Conservation (phyloP, 2,797 vertebrate species). For the Phoeniculus purpureus region DNA sequence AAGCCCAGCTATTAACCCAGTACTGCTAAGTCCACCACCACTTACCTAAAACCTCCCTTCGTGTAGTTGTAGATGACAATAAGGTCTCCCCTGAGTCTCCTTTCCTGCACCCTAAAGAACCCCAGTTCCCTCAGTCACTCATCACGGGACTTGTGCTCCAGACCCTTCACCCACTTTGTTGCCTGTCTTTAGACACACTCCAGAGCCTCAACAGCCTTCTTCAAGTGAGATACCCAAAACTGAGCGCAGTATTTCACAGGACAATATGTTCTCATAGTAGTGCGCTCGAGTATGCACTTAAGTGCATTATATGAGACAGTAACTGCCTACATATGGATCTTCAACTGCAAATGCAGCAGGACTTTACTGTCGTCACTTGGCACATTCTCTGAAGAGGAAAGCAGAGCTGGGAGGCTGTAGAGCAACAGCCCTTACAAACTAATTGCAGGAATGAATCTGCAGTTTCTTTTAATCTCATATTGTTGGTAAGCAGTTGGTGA, state of each 20-base stretch:
- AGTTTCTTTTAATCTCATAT: background rate
- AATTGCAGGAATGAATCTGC: background rate
- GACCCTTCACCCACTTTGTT: background rate
- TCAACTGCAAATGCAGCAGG: background rate
- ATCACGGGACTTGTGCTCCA: background rate
- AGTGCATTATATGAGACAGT: background rate
- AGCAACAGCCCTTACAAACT: background rate
- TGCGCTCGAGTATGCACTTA: background rate
- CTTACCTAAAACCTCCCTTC: background rate
- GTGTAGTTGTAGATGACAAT: background rate
- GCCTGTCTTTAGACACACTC: background rate
- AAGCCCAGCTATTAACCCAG: background rate
- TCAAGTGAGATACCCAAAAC: background rate
- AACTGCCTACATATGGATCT: background rate
- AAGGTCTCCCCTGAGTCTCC: background rate
- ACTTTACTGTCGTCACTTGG: background rate
- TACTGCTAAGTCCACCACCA: background rate
- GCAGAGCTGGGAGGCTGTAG: background rate
- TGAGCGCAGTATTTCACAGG: background rate
- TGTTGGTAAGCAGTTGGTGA: background rate
- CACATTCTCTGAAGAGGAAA: background rate
- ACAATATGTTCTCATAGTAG: background rate
- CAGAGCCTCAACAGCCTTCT: background rate
- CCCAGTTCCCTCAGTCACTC: background rate
- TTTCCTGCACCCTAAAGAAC: background rate